phyloP scores from a whole-genome alignment of 64 coral and sea anemone genomes.

The Montipora cactus region DNA sequence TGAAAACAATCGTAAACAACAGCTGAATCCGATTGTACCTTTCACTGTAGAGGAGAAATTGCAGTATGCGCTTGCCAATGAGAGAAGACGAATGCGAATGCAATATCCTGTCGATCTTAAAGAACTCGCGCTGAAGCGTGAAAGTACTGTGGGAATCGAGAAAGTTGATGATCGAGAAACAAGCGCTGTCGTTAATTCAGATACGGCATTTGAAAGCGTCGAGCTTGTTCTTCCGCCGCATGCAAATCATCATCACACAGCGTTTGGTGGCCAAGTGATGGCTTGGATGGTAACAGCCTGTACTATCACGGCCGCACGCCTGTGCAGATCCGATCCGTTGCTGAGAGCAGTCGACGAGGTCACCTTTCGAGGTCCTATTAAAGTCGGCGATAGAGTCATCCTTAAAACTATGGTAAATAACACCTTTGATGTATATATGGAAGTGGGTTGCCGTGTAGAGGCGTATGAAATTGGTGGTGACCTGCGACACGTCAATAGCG shows the following conservation, averaged over 20 bases:
- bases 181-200: not conserved
- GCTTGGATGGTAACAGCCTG: conserved; percentile 81
- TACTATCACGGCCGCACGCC: conserved; percentile 71
- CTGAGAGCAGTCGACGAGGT: conserved; percentile 74
- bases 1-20: conserved; percentile 39
- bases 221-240: conserved; percentile 80
- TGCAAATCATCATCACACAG: conserved; percentile 83
- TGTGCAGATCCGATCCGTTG: conserved; percentile 63
- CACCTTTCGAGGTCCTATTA: conserved; percentile 69
- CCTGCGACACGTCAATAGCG: conserved; percentile 80
- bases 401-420: conserved; percentile 86
- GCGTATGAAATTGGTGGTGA: conserved; percentile 72
- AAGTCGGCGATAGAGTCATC: conserved; percentile 71
- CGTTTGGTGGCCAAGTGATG: conserved; percentile 89
- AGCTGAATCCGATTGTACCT: conserved; percentile 57
- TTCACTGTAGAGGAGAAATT: conserved; percentile 76
- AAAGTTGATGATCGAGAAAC: not conserved
- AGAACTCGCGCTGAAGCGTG: conserved; percentile 17
- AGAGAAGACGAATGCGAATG: conserved; percentile 78
- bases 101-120: conserved; percentile 57
- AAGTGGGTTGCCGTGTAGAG: conserved; percentile 83
- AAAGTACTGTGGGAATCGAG: not conserved
- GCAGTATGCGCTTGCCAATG: conserved; percentile 75
- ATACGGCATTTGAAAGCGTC: conserved; percentile 61
- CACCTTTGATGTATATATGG: conserved; percentile 60